Evolutionary conservation across 1,140 invertebrate species (phyloP).

Genomic region (Euwallacea similis): DNA sequence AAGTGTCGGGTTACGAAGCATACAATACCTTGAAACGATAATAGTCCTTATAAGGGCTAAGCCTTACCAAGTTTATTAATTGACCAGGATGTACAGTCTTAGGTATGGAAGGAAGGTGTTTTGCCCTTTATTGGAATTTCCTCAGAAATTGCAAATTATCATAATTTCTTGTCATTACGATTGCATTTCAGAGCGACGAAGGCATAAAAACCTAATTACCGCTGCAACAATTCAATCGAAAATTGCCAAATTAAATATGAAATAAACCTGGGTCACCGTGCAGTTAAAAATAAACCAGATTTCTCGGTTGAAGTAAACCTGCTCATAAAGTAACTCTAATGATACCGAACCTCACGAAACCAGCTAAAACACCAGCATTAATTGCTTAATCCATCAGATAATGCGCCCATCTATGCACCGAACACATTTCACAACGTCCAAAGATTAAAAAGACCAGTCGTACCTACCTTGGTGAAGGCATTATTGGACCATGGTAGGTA

Average conservation of each 20-base stretch:
- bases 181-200: not conserved
- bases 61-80: too few relatives aligned
- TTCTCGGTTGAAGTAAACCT: slow-evolving; percentile 25
- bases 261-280: slow-evolving; percentile 13
- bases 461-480: slow-evolving; percentile 20
- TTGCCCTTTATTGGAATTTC: too few relatives aligned
- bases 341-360: slow-evolving; percentile 46
- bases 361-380: slow-evolving; percentile 45
- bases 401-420: slow-evolving; percentile 41
- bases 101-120: too few relatives aligned
- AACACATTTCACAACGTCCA: slow-evolving; percentile 43
- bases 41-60: too few relatives aligned
- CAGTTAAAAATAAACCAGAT: slow-evolving; percentile 24
- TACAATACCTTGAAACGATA: slow-evolving; percentile 1
- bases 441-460: slow-evolving; percentile 37
- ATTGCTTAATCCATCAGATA: slow-evolving; percentile 50
- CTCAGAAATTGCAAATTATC: too few relatives aligned
- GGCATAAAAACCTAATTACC: not conserved
- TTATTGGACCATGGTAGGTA: not conserved
- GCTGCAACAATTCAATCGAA: not conserved
- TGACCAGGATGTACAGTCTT: too few relatives aligned
- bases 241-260: slow-evolving; percentile 6
- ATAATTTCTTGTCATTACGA: not conserved
- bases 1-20: slow-evolving; percentile 12
- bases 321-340: slow-evolving; percentile 45